These are phyloP conservation scores for Holothuria glaberrima DNA, from an alignment of 35 echinoderm and acorn worm genomes.

Conservation along the genomic window DNA sequence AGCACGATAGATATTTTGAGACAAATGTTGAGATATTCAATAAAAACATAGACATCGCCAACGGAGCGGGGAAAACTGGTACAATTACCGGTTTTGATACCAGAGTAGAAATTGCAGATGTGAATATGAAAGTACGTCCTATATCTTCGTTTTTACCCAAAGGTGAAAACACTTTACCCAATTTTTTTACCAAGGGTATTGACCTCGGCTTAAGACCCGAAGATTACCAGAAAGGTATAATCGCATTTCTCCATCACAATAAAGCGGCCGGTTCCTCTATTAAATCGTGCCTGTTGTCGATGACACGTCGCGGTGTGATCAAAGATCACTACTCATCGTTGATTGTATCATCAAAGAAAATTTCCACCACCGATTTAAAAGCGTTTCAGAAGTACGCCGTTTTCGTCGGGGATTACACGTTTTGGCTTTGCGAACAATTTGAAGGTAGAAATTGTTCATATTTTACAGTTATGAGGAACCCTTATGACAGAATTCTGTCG, in stretches of 20 bases:
- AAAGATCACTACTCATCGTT: not conserved
- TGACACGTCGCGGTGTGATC: not conserved
- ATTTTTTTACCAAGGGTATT: conserved; percentile 3
- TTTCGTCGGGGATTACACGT: conserved; percentile 79
- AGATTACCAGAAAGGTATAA: conserved; percentile 11
- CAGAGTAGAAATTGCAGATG: not conserved
- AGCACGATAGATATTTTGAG: not conserved
- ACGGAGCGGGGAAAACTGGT: no score
- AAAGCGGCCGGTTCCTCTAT: conserved; percentile 41
- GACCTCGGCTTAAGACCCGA: not conserved
- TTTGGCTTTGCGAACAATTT: conserved; percentile 78
- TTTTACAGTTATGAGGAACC: conserved; percentile 91
- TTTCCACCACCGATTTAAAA: not conserved
- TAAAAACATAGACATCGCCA: no score
- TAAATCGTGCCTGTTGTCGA: not conserved
- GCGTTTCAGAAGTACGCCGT: not conserved
- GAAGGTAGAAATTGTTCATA: conserved; percentile 73
- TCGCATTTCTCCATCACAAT: conserved; percentile 41
- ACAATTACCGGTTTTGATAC: not conserved
- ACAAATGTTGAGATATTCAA: not conserved
- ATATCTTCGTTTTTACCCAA: not conserved
- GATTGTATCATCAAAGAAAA: not conserved
- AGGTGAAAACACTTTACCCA: conserved; percentile 25
- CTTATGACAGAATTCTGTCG: conserved; percentile 88
- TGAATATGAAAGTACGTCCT: not conserved